A percentile compares a stretch with the other conserved stretches of the same genome.
Evolutionary conservation across 1,140 invertebrate genomes (phyloP).

Genomic region (Globodera ellingtonae): DNA sequence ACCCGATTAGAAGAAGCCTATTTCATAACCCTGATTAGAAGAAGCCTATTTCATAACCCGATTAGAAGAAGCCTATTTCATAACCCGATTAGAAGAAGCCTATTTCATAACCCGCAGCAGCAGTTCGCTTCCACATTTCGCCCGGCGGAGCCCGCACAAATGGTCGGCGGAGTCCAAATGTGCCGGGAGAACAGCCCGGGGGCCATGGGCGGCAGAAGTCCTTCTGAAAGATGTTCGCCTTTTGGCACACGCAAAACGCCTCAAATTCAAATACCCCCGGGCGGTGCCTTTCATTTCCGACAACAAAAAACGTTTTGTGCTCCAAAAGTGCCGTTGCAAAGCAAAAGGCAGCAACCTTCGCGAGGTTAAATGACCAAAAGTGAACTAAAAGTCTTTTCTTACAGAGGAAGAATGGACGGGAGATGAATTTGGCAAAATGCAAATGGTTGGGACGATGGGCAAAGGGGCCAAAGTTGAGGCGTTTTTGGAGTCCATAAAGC

Average conservation of each 20-base stretch:
- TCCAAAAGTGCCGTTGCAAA: conserved; percentile 7
- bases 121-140: conserved; percentile 34
- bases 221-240: neutral
- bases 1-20: too few species aligned
- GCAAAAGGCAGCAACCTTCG: neutral
- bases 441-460: conserved; percentile 67
- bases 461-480: conserved; percentile 92
- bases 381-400: neutral
- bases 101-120: conserved; percentile 35
- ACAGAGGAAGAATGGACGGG: neutral
- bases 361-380: neutral
- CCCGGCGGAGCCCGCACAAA: conserved; percentile 69
- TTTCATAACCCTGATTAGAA: too few species aligned
- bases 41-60: too few species aligned
- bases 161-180: conserved; percentile 4
- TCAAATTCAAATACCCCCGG: neutral
- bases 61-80: too few species aligned
- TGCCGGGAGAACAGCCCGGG: neutral
- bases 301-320: conserved; percentile 20
- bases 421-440: neutral
- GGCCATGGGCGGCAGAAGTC: neutral
- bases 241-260: conserved; percentile 14
- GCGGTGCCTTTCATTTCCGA: neutral
- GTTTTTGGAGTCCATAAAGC: conserved; percentile 78
- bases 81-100: too few species aligned